Percentiles rank a stretch among this genome's conserved stretches.
phyloP scores from a whole-genome alignment of 2,113 vertebrate species.

The Acanthisitta chloris region DNA sequence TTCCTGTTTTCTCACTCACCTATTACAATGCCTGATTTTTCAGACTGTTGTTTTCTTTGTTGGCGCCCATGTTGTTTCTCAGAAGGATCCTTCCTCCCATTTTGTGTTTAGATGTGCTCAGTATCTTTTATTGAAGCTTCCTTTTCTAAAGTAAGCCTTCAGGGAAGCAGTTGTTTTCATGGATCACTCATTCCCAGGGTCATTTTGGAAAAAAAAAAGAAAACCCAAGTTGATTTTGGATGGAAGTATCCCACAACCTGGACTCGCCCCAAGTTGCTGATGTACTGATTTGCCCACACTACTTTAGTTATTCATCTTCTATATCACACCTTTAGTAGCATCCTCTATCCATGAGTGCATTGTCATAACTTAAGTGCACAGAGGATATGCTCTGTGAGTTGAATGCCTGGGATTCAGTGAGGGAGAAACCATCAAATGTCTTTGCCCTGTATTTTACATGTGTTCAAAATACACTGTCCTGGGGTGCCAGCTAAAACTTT shows the following conservation, averaged over 20 bases:
- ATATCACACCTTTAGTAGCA: neutral
- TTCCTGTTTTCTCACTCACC: neutral
- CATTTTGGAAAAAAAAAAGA: neutral
- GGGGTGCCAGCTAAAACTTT: neutral
- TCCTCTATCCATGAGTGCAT: rapidly evolving
- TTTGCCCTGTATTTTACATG: neutral
- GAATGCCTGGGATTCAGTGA: neutral
- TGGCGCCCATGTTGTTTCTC: neutral
- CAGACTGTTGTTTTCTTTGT: neutral
- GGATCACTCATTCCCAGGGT: neutral
- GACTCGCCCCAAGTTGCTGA: neutral
- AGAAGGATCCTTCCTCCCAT: neutral
- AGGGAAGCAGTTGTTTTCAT: neutral
- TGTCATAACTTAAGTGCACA: neutral
- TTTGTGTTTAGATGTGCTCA: neutral
- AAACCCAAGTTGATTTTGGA: neutral
- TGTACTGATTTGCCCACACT: neutral
- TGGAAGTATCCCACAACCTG: neutral
- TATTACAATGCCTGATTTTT: neutral
- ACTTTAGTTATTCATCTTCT: neutral
- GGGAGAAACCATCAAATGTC: neutral
- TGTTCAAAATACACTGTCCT: neutral
- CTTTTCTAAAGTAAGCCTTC: neutral
- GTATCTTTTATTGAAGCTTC: neutral
- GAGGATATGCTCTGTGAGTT: neutral